Evolutionary conservation across 2,888 invertebrate genomes (phyloP).

Genomic region (Drosophila silvestris): DNA sequence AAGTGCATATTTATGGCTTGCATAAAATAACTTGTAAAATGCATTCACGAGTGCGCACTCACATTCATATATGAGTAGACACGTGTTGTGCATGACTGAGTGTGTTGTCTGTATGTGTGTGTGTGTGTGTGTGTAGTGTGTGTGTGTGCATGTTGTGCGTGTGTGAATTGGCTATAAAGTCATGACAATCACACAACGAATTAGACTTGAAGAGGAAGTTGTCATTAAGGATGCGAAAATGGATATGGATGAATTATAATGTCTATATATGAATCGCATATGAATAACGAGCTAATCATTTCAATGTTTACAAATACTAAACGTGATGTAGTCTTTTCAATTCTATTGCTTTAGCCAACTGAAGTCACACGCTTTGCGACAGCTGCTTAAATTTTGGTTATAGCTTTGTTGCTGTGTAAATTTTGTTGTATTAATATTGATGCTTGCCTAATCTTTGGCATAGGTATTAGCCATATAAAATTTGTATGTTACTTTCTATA

Average conservation of each 20-base stretch:
- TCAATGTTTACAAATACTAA: slow-evolving; percentile 20
- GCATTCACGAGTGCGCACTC: slow-evolving; percentile 71
- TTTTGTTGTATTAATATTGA: background rate
- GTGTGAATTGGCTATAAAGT: slow-evolving; percentile 68
- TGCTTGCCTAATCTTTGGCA: background rate
- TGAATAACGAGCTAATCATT: slow-evolving; percentile 32
- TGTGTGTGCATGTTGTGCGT: slow-evolving; percentile 29
- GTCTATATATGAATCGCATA: slow-evolving; percentile 29
- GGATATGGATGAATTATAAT: slow-evolving; percentile 48
- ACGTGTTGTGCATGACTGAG: slow-evolving; percentile 65
- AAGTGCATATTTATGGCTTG: slow-evolving; percentile 82
- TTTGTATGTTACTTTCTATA: background rate
- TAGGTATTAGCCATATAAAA: background rate
- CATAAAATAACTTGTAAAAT: slow-evolving; percentile 80
- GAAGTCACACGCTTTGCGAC: slow-evolving; percentile 19
- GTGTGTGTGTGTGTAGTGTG: slow-evolving; percentile 24
- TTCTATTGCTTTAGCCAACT: background rate
- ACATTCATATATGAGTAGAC: slow-evolving; percentile 58
- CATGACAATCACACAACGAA: slow-evolving; percentile 70
- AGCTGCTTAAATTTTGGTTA: slow-evolving; percentile 2
- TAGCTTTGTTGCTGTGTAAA: background rate
- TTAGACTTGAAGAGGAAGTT: slow-evolving; percentile 70
- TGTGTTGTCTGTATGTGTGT: slow-evolving; percentile 25
- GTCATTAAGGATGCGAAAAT: slow-evolving; percentile 67
- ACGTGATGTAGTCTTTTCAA: slow-evolving; percentile 10